Conservation (phyloP, 2,797 vertebrate genomes). For the Sebastes oblongus region DNA sequence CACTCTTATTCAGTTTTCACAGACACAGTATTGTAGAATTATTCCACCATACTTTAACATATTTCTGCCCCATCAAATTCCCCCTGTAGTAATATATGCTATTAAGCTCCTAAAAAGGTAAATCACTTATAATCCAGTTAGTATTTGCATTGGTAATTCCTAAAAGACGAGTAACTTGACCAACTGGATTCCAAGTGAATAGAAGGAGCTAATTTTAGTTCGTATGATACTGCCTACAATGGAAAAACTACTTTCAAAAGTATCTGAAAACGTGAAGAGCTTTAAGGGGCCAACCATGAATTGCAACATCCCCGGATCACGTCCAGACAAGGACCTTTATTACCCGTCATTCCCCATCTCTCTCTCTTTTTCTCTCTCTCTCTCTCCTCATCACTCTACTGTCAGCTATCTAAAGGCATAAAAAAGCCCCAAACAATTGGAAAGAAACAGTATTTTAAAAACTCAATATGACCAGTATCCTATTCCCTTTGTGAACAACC, state of each 20-base stretch:
- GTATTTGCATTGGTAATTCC: neutral
- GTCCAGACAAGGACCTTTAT: neutral
- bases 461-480: neutral
- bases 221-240: neutral
- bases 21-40: neutral
- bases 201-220: neutral
- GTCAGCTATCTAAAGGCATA: neutral
- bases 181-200: neutral
- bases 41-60: neutral
- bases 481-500: neutral
- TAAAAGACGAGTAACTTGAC: neutral
- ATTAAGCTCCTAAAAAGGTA: neutral
- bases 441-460: neutral
- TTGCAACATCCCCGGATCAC: neutral
- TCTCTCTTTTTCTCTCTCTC: neutral
- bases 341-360: neutral
- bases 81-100: neutral
- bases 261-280: neutral
- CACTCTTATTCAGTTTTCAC: neutral
- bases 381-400: neutral
- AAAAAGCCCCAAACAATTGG: neutral
- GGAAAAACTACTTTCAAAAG: neutral
- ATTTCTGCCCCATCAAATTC: neutral
- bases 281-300: accelerated
- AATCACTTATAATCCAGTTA: neutral